Evolutionary conservation across 2,888 invertebrate species (phyloP).

Genomic region (Linnaemya tessellans): DNA sequence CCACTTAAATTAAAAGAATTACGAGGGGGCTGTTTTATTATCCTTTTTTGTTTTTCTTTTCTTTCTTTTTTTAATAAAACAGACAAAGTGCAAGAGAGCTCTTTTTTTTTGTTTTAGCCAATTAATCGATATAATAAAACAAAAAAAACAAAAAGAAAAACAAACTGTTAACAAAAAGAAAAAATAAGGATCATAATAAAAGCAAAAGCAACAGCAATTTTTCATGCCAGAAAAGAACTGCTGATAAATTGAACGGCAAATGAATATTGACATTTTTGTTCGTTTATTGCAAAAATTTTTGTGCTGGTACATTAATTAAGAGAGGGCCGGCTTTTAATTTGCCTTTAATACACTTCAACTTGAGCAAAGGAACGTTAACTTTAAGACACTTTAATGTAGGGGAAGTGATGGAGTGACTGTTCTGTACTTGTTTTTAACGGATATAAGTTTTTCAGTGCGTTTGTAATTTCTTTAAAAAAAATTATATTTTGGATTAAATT

Average conservation of each 20-base stretch:
- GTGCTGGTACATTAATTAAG: slow-evolving; percentile 17
- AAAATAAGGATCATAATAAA: not conserved
- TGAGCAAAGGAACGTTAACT: not conserved
- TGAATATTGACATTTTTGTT: slow-evolving; percentile 51
- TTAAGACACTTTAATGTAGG: no score
- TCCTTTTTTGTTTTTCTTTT: not conserved
- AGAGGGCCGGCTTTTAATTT: not conserved
- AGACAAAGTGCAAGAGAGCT: slow-evolving; percentile 7
- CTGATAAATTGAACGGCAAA: slow-evolving; percentile 52
- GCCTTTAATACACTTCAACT: not conserved
- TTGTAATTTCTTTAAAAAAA: not conserved
- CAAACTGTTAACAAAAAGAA: not conserved
- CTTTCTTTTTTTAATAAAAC: not conserved
- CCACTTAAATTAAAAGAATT: slow-evolving; percentile 12
- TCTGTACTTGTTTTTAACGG: no score
- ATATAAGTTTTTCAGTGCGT: not conserved
- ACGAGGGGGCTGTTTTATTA: not conserved
- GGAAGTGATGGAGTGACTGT: not conserved
- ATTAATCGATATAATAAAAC: slow-evolving; percentile 24
- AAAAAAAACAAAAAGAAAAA: not conserved
- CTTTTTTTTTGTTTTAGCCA: not conserved
- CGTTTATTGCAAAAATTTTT: slow-evolving; percentile 13
- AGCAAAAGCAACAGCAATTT: not conserved
- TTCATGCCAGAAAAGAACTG: slow-evolving; percentile 19
- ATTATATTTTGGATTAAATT: no score